Evolutionary conservation across 2,797 vertebrate genomes (phyloP), one percentile per base, ranked within the genome.

Genomic region (Delichon dasypus): DNA sequence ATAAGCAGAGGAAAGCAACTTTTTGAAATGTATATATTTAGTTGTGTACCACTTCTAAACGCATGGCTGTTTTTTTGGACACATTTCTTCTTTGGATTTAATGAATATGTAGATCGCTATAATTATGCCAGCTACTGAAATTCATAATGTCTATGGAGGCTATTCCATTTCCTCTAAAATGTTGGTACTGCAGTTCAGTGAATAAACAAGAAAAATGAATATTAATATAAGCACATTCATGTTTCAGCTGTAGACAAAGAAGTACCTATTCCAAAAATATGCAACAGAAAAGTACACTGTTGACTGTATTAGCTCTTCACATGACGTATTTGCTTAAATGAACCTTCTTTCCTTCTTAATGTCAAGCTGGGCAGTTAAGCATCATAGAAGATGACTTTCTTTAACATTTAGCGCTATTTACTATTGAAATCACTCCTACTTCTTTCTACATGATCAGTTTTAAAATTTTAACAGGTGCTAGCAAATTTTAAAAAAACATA

Each of bases 51-150:
- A 97, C 96, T 98, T 97, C 96, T 97, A 95, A 98, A 98, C 8
- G 97, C 97, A 97, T 98, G 97, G 97, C 95, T 98, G 97, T 98
- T 98, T 98, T 98, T 98, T 98, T 98, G 98, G 98, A 98, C 97
- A 97, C 97, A 97, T 96, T 98, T 98, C 97, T 98, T 97, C 97
- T 96, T 93, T 94, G 97, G 97, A 97, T 98, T 98, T 98, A 98
- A 98, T 98, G 98, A 98, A 98, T 98, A 98, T 98, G 98, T 98
- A 98, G 98, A 98, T 98, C 96, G 89, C 98, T 98, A 97, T 98
- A 98, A 98, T 98, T 98, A 98, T 96, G 97, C 98, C 98, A 98
- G 98, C 97, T 97, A 98, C 98, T 98, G 97, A 98, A 98, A 98
- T 98, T 98, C 97, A 97, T 97, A 98, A 98, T 98, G 97, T 97